phyloP scores from a whole-genome alignment of 2,888 invertebrate species.

The Plebejus melissa region DNA sequence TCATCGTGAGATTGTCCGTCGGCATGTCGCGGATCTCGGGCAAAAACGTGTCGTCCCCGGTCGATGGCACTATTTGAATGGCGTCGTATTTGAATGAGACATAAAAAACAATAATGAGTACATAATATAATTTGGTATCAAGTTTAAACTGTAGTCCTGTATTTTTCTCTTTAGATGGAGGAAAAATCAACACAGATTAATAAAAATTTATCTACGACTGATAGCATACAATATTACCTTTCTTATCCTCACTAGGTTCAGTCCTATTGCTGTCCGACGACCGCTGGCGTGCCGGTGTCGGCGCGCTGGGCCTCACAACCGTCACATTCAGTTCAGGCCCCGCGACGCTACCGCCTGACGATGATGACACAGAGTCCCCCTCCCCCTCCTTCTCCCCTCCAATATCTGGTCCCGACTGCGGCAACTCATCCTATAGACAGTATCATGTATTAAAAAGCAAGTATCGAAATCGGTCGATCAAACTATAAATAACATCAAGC shows the following conservation, averaged over 20 bases:
- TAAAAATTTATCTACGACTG: no score
- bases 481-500: constrained; percentile 2
- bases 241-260: constrained; percentile 71
- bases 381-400: constrained; percentile 56
- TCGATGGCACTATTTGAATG: constrained; percentile 51
- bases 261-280: constrained; percentile 79
- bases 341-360: constrained; percentile 60
- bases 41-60: constrained; percentile 67
- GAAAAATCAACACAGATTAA: no score
- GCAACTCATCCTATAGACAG: constrained; percentile 58
- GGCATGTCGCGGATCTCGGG: constrained; percentile 64
- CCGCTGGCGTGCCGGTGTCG: constrained; percentile 66
- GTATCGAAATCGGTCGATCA: background rate
- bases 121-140: no score
- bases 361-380: constrained; percentile 60
- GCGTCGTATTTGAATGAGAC: background rate
- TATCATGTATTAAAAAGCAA: background rate
- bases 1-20: constrained; percentile 54
- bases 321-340: constrained; percentile 59
- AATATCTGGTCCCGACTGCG: constrained; percentile 63
- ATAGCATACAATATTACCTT: constrained; percentile 47
- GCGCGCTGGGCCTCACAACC: constrained; percentile 56
- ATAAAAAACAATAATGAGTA: background rate
- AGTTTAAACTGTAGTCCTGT: no score
- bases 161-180: no score